These are phyloP conservation scores for Plutella xylostella DNA, from an alignment of 2,888 invertebrate species.

Conservation along the genomic window DNA sequence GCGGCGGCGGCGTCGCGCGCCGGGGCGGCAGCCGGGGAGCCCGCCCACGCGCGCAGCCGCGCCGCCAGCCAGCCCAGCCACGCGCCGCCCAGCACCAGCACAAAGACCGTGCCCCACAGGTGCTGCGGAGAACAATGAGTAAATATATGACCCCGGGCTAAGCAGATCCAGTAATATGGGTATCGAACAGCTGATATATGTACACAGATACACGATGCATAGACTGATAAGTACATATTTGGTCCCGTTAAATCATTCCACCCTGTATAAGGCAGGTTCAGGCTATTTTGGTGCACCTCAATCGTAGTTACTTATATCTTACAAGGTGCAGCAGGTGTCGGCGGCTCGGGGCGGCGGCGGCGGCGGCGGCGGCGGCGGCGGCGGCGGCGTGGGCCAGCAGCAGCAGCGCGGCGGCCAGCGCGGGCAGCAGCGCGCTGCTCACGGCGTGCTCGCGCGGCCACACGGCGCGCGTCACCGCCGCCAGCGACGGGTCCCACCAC, in stretches of 20 bases:
- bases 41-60: background rate
- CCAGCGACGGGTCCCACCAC: conserved; percentile 52
- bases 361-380: no score
- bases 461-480: conserved; percentile 35
- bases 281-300: background rate
- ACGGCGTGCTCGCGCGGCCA: conserved; percentile 33
- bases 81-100: conserved; percentile 18
- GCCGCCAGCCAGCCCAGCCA: conserved; percentile 24
- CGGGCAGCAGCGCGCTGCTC: conserved; percentile 2
- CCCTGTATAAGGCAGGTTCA: background rate
- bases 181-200: no score
- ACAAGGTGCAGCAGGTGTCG: background rate
- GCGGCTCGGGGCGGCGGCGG: background rate
- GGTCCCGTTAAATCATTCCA: background rate
- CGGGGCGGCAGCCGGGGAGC: conserved; percentile 20
- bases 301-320: background rate
- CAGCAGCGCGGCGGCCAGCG: conserved; percentile 11
- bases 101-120: conserved; percentile 23
- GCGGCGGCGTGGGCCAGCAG: conserved; percentile 6
- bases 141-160: no score
- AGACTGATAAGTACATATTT: background rate
- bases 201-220: no score
- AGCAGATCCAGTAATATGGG: no score
- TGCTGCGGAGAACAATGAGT: no score
- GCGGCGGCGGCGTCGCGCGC: conserved; percentile 23